Evolutionary conservation across 2,113 vertebrate species (phyloP).

Genomic region (Neopipo cinnamomea): DNA sequence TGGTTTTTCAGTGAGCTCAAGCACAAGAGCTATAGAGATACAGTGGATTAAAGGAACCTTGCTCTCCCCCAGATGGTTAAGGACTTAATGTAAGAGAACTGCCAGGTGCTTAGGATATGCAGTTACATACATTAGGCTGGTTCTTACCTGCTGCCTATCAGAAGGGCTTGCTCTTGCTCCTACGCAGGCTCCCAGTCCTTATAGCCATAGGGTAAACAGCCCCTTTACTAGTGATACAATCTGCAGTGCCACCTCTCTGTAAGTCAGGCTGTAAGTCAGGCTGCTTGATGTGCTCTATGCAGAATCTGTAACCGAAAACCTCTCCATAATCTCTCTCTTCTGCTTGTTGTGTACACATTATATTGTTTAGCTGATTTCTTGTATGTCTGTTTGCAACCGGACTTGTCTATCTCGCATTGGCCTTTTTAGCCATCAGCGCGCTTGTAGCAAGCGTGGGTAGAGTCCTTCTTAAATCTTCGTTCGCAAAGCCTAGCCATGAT

Average conservation of each 20-base stretch:
- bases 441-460: no score
- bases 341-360: accelerated
- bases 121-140: neutral
- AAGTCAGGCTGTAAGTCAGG: neutral
- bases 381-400: neutral
- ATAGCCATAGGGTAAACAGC: neutral
- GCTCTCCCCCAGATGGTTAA: neutral
- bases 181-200: neutral
- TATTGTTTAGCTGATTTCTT: neutral
- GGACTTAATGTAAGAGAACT: neutral
- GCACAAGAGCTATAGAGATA: neutral
- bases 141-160: neutral
- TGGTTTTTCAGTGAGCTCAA: neutral
- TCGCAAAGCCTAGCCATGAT: no score
- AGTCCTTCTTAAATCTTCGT: no score
- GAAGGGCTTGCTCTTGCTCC: neutral
- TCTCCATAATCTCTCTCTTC: neutral
- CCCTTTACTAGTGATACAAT: neutral
- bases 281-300: neutral
- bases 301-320: neutral
- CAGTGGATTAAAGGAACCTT: neutral
- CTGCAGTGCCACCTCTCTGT: neutral
- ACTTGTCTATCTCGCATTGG: no score
- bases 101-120: neutral
- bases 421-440: no score